These are phyloP conservation scores for Scaptomyza cyrtandrae DNA, from an alignment of 2,888 invertebrate species.

Conservation along the genomic window DNA sequence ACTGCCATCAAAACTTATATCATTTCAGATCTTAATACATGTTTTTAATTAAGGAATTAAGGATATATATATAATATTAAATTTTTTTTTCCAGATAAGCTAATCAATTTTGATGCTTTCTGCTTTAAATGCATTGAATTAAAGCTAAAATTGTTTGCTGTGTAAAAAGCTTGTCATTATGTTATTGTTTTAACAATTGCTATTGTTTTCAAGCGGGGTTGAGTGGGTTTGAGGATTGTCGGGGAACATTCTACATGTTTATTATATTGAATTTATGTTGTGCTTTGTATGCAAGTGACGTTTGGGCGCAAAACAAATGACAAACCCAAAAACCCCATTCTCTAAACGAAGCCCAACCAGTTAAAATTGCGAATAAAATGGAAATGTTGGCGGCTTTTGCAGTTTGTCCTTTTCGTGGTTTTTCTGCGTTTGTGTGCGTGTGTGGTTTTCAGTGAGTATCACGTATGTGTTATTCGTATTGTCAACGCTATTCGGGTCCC, in stretches of 20 bases:
- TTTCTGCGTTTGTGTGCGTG: background rate
- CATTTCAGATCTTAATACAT: no score
- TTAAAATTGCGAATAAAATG: constrained; percentile 37
- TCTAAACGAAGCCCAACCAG: constrained; percentile 12
- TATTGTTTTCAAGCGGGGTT: constrained; percentile 37
- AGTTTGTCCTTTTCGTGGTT: constrained; percentile 21
- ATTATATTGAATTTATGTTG: constrained; percentile 58
- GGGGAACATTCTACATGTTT: constrained; percentile 41
- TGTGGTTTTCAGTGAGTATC: constrained; percentile 30
- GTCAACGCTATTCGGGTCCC: constrained; percentile 30
- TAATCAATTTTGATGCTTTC: background rate
- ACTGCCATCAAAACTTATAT: no score
- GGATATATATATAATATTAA: no score
- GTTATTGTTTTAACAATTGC: constrained; percentile 61
- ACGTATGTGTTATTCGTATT: constrained; percentile 32
- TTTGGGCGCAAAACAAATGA: constrained; percentile 32
- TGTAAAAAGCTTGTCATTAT: constrained; percentile 25
- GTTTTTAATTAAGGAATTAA: no score
- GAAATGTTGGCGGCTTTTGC: constrained; percentile 46
- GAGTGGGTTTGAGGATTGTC: background rate
- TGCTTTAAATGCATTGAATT: background rate
- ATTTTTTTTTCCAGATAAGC: background rate
- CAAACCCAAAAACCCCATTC: constrained; percentile 3
- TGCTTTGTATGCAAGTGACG: constrained; percentile 57
- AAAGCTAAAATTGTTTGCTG: background rate